phyloP scores from a whole-genome alignment of 2,797 vertebrate genomes.

The Sphaeramia orbicularis region DNA sequence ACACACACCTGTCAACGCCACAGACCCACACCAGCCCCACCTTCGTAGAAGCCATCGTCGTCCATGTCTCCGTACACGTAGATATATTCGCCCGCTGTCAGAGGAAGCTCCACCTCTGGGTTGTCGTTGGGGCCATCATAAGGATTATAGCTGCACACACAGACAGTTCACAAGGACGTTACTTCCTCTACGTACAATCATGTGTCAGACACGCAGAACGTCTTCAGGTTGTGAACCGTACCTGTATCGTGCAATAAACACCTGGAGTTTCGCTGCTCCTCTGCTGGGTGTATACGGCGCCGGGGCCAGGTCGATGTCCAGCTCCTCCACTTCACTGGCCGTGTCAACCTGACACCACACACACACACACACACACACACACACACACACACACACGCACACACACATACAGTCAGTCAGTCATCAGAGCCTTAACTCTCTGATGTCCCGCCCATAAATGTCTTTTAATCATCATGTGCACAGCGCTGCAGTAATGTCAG shows the following conservation, averaged over 20 bases:
- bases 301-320: slow-evolving; percentile 93
- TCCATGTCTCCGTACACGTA: slow-evolving; percentile 98
- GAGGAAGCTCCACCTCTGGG: slow-evolving; percentile 96
- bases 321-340: slow-evolving; percentile 97
- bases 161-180: not conserved
- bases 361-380: too few relatives aligned
- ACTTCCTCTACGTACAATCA: not conserved
- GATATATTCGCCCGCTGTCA: slow-evolving; percentile 98
- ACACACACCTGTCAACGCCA: not conserved
- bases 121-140: slow-evolving; percentile 98
- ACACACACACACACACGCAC: too few relatives aligned
- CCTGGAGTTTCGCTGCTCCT: slow-evolving; percentile 92
- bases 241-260: slow-evolving; percentile 98
- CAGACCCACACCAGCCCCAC: slow-evolving; percentile 67
- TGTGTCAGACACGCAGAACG: too few relatives aligned
- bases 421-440: too few relatives aligned
- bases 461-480: too few relatives aligned
- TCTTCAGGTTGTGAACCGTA: slow-evolving; percentile 69
- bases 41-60: slow-evolving; percentile 99
- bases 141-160: slow-evolving; percentile 93
- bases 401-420: too few relatives aligned
- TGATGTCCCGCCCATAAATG: too few relatives aligned
- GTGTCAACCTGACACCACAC: slow-evolving; percentile 92
- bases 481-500: too few relatives aligned
- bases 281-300: slow-evolving; percentile 86